Base-by-base conservation (phyloP, 2,888 invertebrate genomes). In the Alviniconcha strummeri region DNA sequence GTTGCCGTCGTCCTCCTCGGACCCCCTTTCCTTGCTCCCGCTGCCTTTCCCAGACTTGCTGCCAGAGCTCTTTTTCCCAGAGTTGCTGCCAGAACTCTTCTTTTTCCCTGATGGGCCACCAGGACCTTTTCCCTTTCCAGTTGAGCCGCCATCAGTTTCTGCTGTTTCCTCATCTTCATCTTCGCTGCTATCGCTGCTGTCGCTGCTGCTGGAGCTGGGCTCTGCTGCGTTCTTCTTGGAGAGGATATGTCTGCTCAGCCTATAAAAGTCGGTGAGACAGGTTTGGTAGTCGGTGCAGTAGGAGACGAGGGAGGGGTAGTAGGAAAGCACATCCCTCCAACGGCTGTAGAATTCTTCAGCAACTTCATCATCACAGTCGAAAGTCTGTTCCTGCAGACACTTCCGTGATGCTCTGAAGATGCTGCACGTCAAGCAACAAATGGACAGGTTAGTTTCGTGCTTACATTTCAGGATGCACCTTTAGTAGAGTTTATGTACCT, bases 231-330 rank as follows among this genome's bases (percentile, higher is more conserved):
- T 74, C 11, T 74, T 52, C 8, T 8, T 67, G 55, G 77, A 52
- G 7, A 82, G 56, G 77, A 82, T 82, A 36, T 71, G 57, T 17
- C 36, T 9, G 56, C 52, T 19, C 56, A 82, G 5, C 19, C 71
- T 57, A 56, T n/a, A n/a, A 17, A 82, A 15, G 36, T 69, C 57
- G 56, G 8, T 11, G 9, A 82, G 52, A 57, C 76, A 82, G 36
- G 69, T 55, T 77, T n/a, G n/a, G 69, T 77, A 52, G 57, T 77
- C 78, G 11, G 11, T 8, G 15, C 76, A 77, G 19, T 15, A 8
- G 3, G 69, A n/a, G 7, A 71, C 67, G 13, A 77, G 72, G 69
- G 69, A 54, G 54, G 54, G 5, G 78, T 67, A 56, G 9, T 36
- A 7, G 15, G 17, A 13, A 55, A 77, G 69, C 9, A 82, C 76